These are phyloP conservation scores for Amyelois transitella DNA, from an alignment of 1,140 invertebrate species.

Conservation along the genomic window DNA sequence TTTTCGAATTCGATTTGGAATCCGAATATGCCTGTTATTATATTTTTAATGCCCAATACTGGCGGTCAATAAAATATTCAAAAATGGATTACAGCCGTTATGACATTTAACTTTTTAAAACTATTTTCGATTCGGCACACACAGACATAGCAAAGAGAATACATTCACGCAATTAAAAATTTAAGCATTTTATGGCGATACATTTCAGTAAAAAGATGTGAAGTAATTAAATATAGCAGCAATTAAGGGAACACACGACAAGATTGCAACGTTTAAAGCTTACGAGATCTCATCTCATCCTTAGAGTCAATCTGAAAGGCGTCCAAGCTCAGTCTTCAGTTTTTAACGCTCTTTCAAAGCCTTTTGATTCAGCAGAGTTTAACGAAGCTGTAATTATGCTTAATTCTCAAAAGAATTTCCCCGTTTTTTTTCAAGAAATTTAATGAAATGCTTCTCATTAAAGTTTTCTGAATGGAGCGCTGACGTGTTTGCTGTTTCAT, in stretches of 20 bases:
- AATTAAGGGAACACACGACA: background rate
- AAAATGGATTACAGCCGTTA: no score
- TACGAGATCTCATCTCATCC: slow-evolving; percentile 24
- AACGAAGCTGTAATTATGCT: slow-evolving; percentile 62
- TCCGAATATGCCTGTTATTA: slow-evolving; percentile 4
- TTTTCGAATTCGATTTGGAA: slow-evolving; percentile 9
- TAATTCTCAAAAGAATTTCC: slow-evolving; percentile 59
- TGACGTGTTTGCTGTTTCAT: slow-evolving; percentile 1
- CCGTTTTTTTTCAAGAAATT: slow-evolving; percentile 45
- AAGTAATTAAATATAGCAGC: background rate
- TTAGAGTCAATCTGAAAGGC: slow-evolving; percentile 53
- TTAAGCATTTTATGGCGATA: background rate
- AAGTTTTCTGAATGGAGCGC: slow-evolving; percentile 34
- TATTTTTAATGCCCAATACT: slow-evolving; percentile 14
- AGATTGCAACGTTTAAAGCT: background rate
- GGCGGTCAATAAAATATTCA: background rate
- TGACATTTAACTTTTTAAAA: no score
- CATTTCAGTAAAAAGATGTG: background rate
- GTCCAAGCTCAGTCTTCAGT: slow-evolving; percentile 47
- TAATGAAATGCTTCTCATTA: slow-evolving; percentile 61
- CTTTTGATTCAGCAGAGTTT: slow-evolving; percentile 60
- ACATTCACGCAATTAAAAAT: background rate
- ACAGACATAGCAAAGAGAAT: no score
- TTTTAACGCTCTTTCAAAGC: slow-evolving; percentile 55
- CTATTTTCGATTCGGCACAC: no score